Evolutionary conservation across 2,888 invertebrate species (phyloP).

Genomic region (Carcina quercana): DNA sequence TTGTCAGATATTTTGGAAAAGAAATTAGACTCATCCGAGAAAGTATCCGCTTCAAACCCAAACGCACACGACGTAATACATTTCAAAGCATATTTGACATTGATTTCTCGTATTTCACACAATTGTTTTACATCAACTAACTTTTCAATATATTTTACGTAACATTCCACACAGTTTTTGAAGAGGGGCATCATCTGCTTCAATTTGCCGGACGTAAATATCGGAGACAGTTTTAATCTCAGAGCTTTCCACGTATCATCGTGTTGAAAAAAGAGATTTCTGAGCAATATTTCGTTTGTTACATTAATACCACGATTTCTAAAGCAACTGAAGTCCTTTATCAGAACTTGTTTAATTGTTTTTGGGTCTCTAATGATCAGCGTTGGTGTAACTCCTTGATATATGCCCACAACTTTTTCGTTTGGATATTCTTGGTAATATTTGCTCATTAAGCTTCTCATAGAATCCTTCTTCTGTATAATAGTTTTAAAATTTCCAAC

Average conservation of each 20-base stretch:
- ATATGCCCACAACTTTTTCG: slow-evolving; percentile 40
- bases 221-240: slow-evolving; percentile 30
- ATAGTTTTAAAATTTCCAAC: slow-evolving; percentile 26
- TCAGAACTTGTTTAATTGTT: slow-evolving; percentile 34
- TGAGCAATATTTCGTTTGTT: slow-evolving; percentile 31
- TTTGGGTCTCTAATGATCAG: slow-evolving; percentile 40
- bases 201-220: slow-evolving; percentile 38
- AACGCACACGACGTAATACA: slow-evolving; percentile 5
- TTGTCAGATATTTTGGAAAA: not conserved
- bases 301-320: slow-evolving; percentile 32
- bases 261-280: slow-evolving; percentile 37
- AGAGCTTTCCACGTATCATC: slow-evolving; percentile 30
- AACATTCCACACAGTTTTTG: slow-evolving; percentile 24
- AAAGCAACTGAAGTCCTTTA: slow-evolving; percentile 41
- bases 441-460: slow-evolving; percentile 25
- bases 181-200: slow-evolving; percentile 29
- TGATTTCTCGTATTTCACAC: slow-evolving; percentile 20
- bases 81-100: slow-evolving; percentile 21
- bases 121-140: slow-evolving; percentile 15
- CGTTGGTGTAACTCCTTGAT: slow-evolving; percentile 32
- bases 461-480: slow-evolving; percentile 24
- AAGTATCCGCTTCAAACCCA: slow-evolving; percentile 6
- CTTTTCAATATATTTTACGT: slow-evolving; percentile 26
- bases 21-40: slow-evolving; percentile 1
- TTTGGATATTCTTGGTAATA: slow-evolving; percentile 37